A percentile compares a stretch with the other conserved stretches of the same genome.
Conservation (phyloP, 53 echinoderm and acorn worm genomes). For the Holothuria leucospilota region DNA sequence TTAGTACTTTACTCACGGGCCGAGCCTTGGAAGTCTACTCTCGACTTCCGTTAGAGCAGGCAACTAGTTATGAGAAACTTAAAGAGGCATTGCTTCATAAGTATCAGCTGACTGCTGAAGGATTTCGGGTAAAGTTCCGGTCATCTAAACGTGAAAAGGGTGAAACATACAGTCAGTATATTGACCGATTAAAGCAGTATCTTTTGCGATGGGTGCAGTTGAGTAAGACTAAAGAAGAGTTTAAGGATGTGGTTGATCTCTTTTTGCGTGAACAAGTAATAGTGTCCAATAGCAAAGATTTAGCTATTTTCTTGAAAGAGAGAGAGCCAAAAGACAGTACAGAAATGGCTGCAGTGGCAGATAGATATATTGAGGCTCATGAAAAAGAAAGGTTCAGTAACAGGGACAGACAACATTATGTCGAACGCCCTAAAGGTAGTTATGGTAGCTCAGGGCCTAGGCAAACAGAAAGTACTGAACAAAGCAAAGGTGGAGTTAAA, state of each 20-base stretch:
- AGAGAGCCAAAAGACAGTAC: conserved; percentile 3
- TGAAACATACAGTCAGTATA: conserved; percentile 3
- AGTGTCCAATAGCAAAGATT: not conserved
- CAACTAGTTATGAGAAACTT: conserved; percentile 30
- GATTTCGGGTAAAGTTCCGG: conserved; percentile 37
- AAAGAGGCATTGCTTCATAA: conserved; percentile 11
- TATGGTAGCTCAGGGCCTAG: not conserved
- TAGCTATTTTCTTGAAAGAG: conserved; percentile 42
- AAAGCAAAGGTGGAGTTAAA: not conserved
- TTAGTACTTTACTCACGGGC: conserved; percentile 48
- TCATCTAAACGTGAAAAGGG: conserved; percentile 18
- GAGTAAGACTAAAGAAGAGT: not conserved
- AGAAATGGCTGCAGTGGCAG: conserved; percentile 15
- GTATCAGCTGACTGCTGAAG: conserved; percentile 45
- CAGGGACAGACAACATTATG: not conserved
- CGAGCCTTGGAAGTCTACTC: conserved; percentile 33
- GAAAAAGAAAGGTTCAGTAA: not conserved
- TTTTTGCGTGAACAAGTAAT: conserved; percentile 32
- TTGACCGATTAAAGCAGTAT: conserved; percentile 27
- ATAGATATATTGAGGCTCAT: conserved; percentile 41
- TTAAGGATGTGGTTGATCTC: conserved; percentile 35
- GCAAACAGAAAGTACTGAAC: not conserved
- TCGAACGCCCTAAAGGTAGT: not conserved
- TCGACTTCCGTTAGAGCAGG: not conserved
- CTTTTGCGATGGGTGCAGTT: conserved; percentile 44